Evolutionary conservation across 2,888 invertebrate species (phyloP), one percentile per base, ranked within the genome.

Genomic region (Cyrtodaria siliqua): DNA sequence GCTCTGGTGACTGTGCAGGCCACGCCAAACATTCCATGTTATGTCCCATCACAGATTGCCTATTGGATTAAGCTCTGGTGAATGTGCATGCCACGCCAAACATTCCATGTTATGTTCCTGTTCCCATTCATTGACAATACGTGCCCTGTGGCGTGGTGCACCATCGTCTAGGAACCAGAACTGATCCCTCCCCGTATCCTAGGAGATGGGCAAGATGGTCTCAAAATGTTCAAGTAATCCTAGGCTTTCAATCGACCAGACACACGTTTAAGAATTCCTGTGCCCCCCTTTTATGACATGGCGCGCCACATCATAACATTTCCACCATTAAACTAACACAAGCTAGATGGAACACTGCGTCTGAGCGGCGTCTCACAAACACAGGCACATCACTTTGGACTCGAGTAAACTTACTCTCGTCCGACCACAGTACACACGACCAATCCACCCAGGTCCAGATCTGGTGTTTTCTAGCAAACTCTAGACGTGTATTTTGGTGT

Each of bases 211-310:
- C 62, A 16, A 38, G 62, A 1, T 47, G 70, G 12, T n/a, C n/a
- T n/a, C n/a, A 57, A 16, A 29, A 70, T 57, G 27, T 56, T 63
- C n/a, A 70, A 26, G 52, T 63, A 63, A n/a, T 50, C 63, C 18
- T 12, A 29, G 40, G 38, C 47, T 20, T 63, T 63, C n/a, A 63
- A 52, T 49, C 57, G 56, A 9, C 52, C 70, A 18, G 42, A 44
- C 12, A 70, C 70, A n/a, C n/a, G n/a, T n/a, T n/a, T n/a, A n/a
- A n/a, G n/a, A n/a, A n/a, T n/a, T n/a, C n/a, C n/a, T n/a, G n/a
- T n/a, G n/a, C n/a, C n/a, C n/a, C n/a, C n/a, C n/a, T n/a, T n/a
- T n/a, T n/a, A n/a, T n/a, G n/a, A n/a, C n/a, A n/a, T n/a, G n/a
- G n/a, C n/a, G n/a, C n/a, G n/a, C n/a, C n/a, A n/a, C n/a, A n/a